Base-by-base conservation (phyloP, 2,797 vertebrate genomes). In the Amniataba percoides region DNA sequence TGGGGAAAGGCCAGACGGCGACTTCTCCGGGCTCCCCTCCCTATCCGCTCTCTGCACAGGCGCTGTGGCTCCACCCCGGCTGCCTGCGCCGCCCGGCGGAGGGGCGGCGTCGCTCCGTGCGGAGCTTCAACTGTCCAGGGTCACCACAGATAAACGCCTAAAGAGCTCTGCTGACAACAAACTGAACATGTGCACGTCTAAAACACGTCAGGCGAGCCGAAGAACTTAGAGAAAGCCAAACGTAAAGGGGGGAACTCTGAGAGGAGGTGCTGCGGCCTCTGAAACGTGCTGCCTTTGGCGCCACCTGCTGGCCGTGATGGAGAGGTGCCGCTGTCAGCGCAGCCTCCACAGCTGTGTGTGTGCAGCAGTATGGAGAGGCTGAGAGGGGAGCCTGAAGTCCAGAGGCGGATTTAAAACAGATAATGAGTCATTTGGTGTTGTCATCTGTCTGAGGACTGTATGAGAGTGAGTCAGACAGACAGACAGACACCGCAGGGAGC, bases 61-160 rank as follows among this genome's bases (percentile, higher is more conserved):
- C 43, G 68, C 31, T 51, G 58, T 40, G 70, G 90, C 91, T 88
- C 91, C 91, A 89, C 91, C 91, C 91, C 62, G 82, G 34, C 75
- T 43, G 70, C 42, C 49, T 18, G 60, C 65, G 80, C 64, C 55
- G 79, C 71, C 46, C 66, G 10, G 2, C 67, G 12, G 60, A 3
- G 74, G 84, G 84, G 87, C 84, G 86, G 86, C 65, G 84, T 74
- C 78, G 58, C 40, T 0, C 34, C 49, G 5, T 14, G 57, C 51
- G 74, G 43, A 57, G 7, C 13, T 0, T 31, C 4, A 3, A 21
- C 15, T 16, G 59, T 9, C 23, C 75, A 31, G 27, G 27, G 27
- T 31, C n/a, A n/a, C n/a, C n/a, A n/a, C n/a, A n/a, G n/a, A n/a
- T n/a, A n/a, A n/a, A n/a, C n/a, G n/a, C n/a, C n/a, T n/a, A n/a